These are phyloP conservation scores for Bombus pascuorum DNA, from an alignment of 1,140 invertebrate genomes.

Conservation along the genomic window DNA sequence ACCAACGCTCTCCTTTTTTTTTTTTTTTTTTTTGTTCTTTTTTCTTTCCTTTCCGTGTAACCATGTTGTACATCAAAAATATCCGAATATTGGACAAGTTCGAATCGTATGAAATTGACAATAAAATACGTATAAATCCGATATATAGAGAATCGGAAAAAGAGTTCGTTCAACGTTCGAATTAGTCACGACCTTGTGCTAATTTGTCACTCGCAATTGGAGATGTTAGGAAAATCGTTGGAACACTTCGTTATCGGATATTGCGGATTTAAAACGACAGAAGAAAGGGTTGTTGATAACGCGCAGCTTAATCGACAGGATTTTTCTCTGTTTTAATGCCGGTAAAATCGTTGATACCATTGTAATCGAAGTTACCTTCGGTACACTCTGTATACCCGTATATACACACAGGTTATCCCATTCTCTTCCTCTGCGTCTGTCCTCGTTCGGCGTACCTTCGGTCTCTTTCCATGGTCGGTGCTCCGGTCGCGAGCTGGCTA, in stretches of 20 bases:
- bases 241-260: not conserved
- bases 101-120: not conserved
- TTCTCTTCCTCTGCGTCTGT: conserved; percentile 40
- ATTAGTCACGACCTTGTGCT: not conserved
- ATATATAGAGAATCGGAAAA: not conserved
- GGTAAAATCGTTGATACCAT: conserved; percentile 45
- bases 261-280: not conserved
- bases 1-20: not conserved
- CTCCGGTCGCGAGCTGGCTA: conserved; percentile 64
- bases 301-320: conserved; percentile 19
- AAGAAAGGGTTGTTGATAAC: conserved; percentile 12
- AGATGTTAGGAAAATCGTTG: not conserved
- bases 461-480: conserved; percentile 70
- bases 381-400: conserved; percentile 62
- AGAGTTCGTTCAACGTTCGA: not conserved
- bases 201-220: conserved; percentile 15
- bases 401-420: conserved; percentile 53
- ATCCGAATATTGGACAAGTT: no score
- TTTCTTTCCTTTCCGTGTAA: not conserved
- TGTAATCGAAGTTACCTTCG: conserved; percentile 63
- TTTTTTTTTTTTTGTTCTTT: not conserved
- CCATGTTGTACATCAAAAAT: no score
- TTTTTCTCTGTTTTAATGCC: conserved; percentile 15
- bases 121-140: not conserved
- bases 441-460: conserved; percentile 40